These are phyloP conservation scores for Mythimna loreyi DNA, from an alignment of 2,888 invertebrate genomes.

Conservation along the genomic window DNA sequence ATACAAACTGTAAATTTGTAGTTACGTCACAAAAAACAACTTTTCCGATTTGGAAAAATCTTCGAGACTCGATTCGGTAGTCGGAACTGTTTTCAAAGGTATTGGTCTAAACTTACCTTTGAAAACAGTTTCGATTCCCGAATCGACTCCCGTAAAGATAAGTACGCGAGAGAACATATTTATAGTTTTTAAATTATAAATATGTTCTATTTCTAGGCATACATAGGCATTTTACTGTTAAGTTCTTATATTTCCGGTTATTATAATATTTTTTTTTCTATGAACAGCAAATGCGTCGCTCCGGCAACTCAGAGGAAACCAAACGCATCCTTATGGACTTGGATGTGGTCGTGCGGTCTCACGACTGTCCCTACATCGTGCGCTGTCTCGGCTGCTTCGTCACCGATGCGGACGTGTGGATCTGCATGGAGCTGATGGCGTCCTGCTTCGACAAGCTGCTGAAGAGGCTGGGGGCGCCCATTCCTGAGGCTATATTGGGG, in stretches of 20 bases:
- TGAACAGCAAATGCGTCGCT: constrained; percentile 97
- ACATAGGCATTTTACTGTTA: no score
- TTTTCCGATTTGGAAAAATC: no score
- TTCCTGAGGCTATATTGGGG: constrained; percentile 98
- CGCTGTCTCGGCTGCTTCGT: constrained; percentile 99
- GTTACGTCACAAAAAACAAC: no score
- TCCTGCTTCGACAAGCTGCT: constrained; percentile 99
- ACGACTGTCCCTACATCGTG: constrained; percentile 99
- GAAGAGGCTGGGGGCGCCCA: constrained; percentile 95
- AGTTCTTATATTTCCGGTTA: background rate
- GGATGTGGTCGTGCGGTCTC: constrained; percentile 99
- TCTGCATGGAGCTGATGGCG: constrained; percentile 99
- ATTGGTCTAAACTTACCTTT: no score
- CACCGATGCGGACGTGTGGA: constrained; percentile 99
- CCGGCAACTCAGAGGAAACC: constrained; percentile 98
- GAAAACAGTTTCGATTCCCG: no score
- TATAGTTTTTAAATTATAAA: no score
- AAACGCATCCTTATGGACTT: constrained; percentile 99
- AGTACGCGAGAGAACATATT: no score
- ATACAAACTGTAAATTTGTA: no score
- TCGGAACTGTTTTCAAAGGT: no score
- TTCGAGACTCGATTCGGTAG: no score
- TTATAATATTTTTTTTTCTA: background rate
- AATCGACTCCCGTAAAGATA: no score
- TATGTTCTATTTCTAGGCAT: no score